These are phyloP conservation scores for Hedya salicella DNA, from an alignment of 2,888 invertebrate species.

Conservation along the genomic window DNA sequence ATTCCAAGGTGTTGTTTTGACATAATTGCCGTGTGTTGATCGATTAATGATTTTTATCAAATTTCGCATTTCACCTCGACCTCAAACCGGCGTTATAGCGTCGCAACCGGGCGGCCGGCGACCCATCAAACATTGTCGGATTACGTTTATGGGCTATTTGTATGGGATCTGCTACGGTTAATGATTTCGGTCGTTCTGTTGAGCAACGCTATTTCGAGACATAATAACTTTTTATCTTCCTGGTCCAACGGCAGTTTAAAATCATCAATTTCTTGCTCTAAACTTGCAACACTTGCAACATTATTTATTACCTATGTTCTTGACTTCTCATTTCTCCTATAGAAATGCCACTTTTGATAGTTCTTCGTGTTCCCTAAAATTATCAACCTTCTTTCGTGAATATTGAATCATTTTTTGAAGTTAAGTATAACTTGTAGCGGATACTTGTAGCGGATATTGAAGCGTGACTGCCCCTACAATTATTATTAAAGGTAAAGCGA, in stretches of 20 bases:
- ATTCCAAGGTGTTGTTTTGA: slow-evolving; percentile 49
- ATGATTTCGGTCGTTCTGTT: slow-evolving; percentile 71
- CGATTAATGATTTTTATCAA: slow-evolving; percentile 26
- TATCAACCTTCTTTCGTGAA: too few species aligned
- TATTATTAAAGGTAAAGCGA: slow-evolving; percentile 35
- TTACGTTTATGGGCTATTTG: slow-evolving; percentile 79
- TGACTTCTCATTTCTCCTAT: not conserved
- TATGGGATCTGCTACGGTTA: slow-evolving; percentile 78
- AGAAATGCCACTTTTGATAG: too few species aligned
- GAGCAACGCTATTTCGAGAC: slow-evolving; percentile 65
- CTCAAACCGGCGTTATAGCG: slow-evolving; percentile 58
- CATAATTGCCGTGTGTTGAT: slow-evolving; percentile 46
- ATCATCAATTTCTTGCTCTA: slow-evolving; percentile 48
- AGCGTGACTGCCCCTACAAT: slow-evolving; percentile 31
- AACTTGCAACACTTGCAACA: slow-evolving; percentile 42
- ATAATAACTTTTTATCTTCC: slow-evolving; percentile 63
- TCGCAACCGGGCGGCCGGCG: slow-evolving; percentile 54
- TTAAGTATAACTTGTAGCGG: too few species aligned
- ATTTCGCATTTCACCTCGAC: slow-evolving; percentile 29
- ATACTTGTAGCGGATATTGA: slow-evolving; percentile 18
- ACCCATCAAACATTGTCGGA: slow-evolving; percentile 77
- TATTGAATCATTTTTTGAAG: too few species aligned
- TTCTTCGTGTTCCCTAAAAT: too few species aligned
- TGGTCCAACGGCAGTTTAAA: slow-evolving; percentile 47
- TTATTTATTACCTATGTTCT: not conserved